Evolutionary conservation across 2,888 invertebrate species (phyloP).

Genomic region (Lordiphosa andalusiaca): DNA sequence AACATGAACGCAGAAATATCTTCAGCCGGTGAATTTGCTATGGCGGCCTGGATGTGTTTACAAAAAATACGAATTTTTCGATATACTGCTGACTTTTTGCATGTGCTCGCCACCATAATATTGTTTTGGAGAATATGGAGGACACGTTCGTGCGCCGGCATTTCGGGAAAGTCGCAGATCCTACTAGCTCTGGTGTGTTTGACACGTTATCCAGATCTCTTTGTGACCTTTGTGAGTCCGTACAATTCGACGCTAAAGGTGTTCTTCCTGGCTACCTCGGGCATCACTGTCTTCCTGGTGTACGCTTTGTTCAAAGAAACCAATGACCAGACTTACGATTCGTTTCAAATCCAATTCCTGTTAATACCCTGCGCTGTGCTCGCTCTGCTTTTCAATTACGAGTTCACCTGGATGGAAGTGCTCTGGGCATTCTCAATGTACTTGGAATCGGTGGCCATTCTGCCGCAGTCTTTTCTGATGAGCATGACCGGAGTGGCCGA

Average conservation of each 20-base stretch:
- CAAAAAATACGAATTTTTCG: constrained; percentile 97
- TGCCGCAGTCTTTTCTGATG: constrained; percentile 99
- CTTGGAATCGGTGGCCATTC: constrained; percentile 98
- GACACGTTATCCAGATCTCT: constrained; percentile 95
- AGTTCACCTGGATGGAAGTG: constrained; percentile 95
- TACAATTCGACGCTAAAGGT: constrained; percentile 99
- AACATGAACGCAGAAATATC: too few relatives aligned
- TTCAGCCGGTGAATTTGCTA: too few relatives aligned
- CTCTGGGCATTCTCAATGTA: constrained; percentile 99
- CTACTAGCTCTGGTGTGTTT: constrained; percentile 96
- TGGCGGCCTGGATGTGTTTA: not conserved
- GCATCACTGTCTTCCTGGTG: constrained; percentile 96
- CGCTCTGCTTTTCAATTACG: constrained; percentile 96
- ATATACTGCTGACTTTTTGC: constrained; percentile 97
- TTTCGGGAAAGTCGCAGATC: constrained; percentile 98
- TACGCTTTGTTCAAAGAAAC: constrained; percentile 98
- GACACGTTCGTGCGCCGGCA: constrained; percentile 98
- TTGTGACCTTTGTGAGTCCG: constrained; percentile 95
- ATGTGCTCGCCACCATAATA: constrained; percentile 97
- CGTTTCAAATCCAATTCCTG: constrained; percentile 98
- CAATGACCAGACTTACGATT: constrained; percentile 98
- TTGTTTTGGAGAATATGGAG: constrained; percentile 99
- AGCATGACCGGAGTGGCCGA: constrained; percentile 99
- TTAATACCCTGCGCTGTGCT: constrained; percentile 92
- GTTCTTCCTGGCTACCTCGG: constrained; percentile 92